A percentile compares a stretch with the other conserved stretches of the same genome.
These are phyloP conservation scores for Remorina albescens DNA, from an alignment of 2,797 vertebrate species.

Conservation along the genomic window DNA sequence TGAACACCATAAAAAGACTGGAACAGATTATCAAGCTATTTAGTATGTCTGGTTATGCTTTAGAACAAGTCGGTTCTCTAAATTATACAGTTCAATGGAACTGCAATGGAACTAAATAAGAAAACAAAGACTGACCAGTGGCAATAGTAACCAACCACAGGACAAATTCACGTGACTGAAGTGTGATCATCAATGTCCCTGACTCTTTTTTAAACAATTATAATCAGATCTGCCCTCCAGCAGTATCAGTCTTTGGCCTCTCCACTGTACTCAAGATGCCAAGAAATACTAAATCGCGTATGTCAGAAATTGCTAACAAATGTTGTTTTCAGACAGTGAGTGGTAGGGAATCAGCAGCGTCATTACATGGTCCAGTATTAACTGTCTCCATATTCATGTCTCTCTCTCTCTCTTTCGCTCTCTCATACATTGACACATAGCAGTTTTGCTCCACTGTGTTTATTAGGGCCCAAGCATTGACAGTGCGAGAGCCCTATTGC, in stretches of 20 bases:
- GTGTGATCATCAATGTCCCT: slow-evolving; percentile 50
- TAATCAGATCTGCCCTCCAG: slow-evolving; percentile 59
- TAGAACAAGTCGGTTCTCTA: slow-evolving; percentile 21
- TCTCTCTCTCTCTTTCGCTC: slow-evolving; percentile 1
- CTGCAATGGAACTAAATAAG: background rate
- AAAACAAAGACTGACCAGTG: slow-evolving; percentile 26
- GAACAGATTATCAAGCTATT: background rate
- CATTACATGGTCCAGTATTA: slow-evolving; percentile 30
- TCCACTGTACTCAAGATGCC: slow-evolving; percentile 35
- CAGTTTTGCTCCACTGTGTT: slow-evolving; percentile 25
- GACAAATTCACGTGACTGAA: slow-evolving; percentile 38
- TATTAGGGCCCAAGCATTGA: no score
- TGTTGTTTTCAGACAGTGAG: slow-evolving; percentile 55
- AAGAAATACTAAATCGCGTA: slow-evolving; percentile 68
- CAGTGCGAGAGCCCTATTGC: no score
- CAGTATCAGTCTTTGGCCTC: slow-evolving; percentile 59
- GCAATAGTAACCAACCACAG: slow-evolving; percentile 25
- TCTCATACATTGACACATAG: slow-evolving; percentile 36
- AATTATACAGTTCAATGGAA: slow-evolving; percentile 2
- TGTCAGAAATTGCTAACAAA: slow-evolving; percentile 75
- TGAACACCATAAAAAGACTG: slow-evolving; percentile 1
- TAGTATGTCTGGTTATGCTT: slow-evolving; percentile 7
- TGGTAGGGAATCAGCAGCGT: slow-evolving; percentile 16
- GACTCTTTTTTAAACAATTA: slow-evolving; percentile 66
- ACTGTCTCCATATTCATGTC: slow-evolving; percentile 34